Evolutionary conservation across 2,888 invertebrate genomes (phyloP).

Genomic region (Mimachlamys varia): DNA sequence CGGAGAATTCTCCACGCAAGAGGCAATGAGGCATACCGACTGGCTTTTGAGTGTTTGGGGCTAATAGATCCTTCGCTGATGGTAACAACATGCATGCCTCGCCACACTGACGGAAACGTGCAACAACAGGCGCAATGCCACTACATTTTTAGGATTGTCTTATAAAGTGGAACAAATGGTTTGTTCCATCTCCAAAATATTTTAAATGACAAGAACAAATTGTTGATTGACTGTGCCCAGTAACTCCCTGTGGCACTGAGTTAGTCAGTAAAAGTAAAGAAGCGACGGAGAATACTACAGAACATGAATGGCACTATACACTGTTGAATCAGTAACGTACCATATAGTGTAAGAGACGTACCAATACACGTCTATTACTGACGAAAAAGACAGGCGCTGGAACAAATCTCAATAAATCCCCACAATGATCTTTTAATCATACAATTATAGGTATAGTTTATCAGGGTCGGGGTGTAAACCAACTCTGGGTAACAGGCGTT

Average conservation of each 20-base stretch:
- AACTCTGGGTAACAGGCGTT: neutral
- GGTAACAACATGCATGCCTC: neutral
- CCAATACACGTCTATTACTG: neutral
- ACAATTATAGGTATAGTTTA: neutral
- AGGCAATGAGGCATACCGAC: slow-evolving; percentile 31
- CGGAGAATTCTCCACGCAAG: neutral
- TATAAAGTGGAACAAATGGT: slow-evolving; percentile 34
- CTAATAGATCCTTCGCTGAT: neutral
- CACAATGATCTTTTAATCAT: neutral
- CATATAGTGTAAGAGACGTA: neutral
- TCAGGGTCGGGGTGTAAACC: neutral
- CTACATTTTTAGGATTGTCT: slow-evolving; percentile 4
- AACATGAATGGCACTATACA: neutral
- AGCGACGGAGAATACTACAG: neutral
- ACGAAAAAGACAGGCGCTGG: neutral
- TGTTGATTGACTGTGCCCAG: neutral
- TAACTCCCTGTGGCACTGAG: neutral
- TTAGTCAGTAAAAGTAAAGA: neutral
- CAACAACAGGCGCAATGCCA: neutral
- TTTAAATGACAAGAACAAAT: slow-evolving; percentile 2
- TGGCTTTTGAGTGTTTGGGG: slow-evolving; percentile 23
- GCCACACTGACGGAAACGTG: neutral
- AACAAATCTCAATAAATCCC: neutral
- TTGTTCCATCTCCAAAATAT: neutral
- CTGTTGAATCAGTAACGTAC: neutral